Conservation (phyloP, 2,888 invertebrate genomes). For the Cephus nigrinus region DNA sequence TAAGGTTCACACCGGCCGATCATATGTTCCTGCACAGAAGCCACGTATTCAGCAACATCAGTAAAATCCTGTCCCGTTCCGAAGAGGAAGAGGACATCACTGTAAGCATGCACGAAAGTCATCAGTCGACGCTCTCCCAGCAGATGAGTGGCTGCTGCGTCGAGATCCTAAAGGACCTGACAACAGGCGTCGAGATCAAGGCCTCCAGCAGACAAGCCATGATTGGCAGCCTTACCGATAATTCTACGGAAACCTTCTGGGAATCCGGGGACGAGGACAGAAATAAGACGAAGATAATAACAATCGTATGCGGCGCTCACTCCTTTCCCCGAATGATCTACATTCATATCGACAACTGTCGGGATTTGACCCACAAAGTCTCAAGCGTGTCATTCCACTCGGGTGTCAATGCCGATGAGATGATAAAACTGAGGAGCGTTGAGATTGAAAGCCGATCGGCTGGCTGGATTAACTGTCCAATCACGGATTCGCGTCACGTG, state of each 20-base stretch:
- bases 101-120: conserved; percentile 72
- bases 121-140: conserved; percentile 65
- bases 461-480: conserved; percentile 91
- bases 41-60: conserved; percentile 95
- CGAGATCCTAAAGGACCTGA: conserved; percentile 80
- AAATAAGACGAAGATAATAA: conserved; percentile 90
- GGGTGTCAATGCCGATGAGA: conserved; percentile 84
- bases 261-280: conserved; percentile 98
- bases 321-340: conserved; percentile 80
- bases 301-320: conserved; percentile 74
- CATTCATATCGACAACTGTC: conserved; percentile 93
- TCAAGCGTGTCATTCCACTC: conserved; percentile 86
- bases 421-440: conserved; percentile 81
- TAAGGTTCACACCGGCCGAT: conserved; percentile 89
- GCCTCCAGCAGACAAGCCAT: conserved; percentile 95
- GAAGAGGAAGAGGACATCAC: conserved; percentile 81
- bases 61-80: conserved; percentile 92
- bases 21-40: conserved; percentile 91
- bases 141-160: conserved; percentile 69
- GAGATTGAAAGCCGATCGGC: conserved; percentile 88
- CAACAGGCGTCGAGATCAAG: conserved; percentile 80
- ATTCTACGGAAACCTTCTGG: conserved; percentile 98
- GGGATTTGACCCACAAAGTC: conserved; percentile 92
- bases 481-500: conserved; percentile 72
- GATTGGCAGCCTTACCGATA: conserved; percentile 92